Base-by-base conservation (phyloP, 1,140 invertebrate species). In the Caerostris darwini region DNA sequence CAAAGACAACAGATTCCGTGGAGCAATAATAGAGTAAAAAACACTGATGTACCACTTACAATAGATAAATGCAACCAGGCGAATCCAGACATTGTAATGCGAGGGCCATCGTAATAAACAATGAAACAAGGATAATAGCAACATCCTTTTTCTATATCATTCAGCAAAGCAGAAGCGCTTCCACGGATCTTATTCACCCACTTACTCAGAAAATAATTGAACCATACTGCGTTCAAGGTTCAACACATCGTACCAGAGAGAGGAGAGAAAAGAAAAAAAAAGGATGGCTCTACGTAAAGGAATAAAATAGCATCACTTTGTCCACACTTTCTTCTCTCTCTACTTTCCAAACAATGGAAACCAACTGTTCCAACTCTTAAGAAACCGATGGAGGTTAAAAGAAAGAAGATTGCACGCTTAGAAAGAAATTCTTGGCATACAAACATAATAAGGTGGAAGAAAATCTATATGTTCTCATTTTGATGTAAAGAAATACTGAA, bases 51-150 rank as follows among this genome's bases (percentile, higher is more conserved):
- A 77, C 71, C 71, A 77, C 54, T 58, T 85, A 85, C 57, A 85
- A 59, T 58, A n/a, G 54, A 85, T 85, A 85, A 85, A 85, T 8
- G 83, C 83, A 85, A 12, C 83, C 56, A 85, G 83, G 56, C 56
- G 83, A 7, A 85, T 57, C 54, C 8, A 58, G 54, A 59, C 34
- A 85, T 85, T 85, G 57, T 58, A 85, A 85, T 85, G 54, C 56
- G 34, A 58, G 83, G n/a, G 34, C 57, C 83, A 85, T 85, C 83
- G 57, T n/a, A 85, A 85, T 85, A 85, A 77, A 59, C 83, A 85
- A 85, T 85, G 83, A 85, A 85, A 85, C 83, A 85, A 85, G 56
- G 83, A 85, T 85, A 85, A 85, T 85, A 85, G 83, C 83, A 85
- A 59, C 83, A 85, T 85, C 83, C 83, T 85, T 85, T 85, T 85